phyloP scores from a whole-genome alignment of 2,888 invertebrate species.

The Lasius platythorax region DNA sequence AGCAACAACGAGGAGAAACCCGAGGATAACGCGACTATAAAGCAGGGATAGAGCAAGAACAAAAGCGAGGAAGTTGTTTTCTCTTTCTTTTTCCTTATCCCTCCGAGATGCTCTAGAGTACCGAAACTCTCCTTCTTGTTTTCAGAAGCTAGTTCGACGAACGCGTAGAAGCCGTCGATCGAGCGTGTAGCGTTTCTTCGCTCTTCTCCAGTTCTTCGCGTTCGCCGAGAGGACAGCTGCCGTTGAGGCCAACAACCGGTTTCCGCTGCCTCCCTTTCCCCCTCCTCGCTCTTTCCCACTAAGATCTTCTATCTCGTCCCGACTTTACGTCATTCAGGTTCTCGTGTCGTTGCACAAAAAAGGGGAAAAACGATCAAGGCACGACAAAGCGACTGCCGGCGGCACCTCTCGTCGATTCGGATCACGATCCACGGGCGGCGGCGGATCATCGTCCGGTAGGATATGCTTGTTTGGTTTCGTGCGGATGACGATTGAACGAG shows the following conservation, averaged over 20 bases:
- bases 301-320: background rate
- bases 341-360: conserved; percentile 65
- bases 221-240: conserved; percentile 67
- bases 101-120: conserved; percentile 40
- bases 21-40: conserved; percentile 47
- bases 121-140: conserved; percentile 61
- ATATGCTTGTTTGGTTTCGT: conserved; percentile 31
- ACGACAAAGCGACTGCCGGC: conserved; percentile 63
- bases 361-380: conserved; percentile 17
- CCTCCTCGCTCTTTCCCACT: conserved; percentile 21
- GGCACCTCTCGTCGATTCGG: conserved; percentile 59
- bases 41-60: conserved; percentile 44
- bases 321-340: conserved; percentile 53
- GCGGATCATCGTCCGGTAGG: conserved; percentile 48
- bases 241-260: conserved; percentile 71
- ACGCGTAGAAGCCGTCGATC: conserved; percentile 60
- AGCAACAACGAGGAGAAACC: conserved; percentile 52
- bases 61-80: conserved; percentile 43
- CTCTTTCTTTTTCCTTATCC: background rate
- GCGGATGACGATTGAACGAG: conserved; percentile 7
- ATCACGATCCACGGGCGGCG: conserved; percentile 58
- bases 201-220: conserved; percentile 39
- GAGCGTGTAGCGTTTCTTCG: conserved; percentile 55
- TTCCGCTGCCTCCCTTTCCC: conserved; percentile 41
- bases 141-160: conserved; percentile 60